A percentile compares a stretch with the other conserved stretches of the same genome.
Conservation (phyloP, 2,888 invertebrate species). For the Pyrocoelia pectoralis region DNA sequence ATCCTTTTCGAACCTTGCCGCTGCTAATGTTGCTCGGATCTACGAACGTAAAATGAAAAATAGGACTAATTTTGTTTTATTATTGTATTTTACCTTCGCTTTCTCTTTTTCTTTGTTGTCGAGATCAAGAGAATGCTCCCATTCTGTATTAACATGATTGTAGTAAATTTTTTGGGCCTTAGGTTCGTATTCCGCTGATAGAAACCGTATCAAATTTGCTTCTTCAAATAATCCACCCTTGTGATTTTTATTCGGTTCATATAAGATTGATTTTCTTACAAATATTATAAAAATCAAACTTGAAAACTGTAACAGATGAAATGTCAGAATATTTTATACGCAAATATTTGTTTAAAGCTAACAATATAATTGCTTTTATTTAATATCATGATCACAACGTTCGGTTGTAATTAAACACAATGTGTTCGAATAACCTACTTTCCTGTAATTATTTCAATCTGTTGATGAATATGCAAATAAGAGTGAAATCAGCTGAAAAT, state of each 20-base stretch:
- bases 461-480: too few species aligned
- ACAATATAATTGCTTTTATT: too few species aligned
- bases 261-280: too few species aligned
- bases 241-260: neutral
- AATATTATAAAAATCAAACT: too few species aligned
- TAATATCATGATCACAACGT: too few species aligned
- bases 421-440: too few species aligned
- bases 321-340: too few species aligned
- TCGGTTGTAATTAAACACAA: too few species aligned
- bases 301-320: too few species aligned
- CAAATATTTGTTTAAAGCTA: too few species aligned
- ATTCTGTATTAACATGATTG: conserved; percentile 53
- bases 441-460: too few species aligned
- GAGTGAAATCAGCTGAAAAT: too few species aligned
- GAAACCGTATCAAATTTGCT: conserved; percentile 37
- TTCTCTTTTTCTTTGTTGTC: conserved; percentile 47
- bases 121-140: conserved; percentile 56
- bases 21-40: conserved; percentile 47
- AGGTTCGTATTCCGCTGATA: conserved; percentile 47
- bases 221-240: conserved; percentile 13
- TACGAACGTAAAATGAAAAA: conserved; percentile 26
- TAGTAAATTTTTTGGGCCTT: conserved; percentile 51
- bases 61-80: conserved; percentile 23
- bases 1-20: conserved; percentile 55
- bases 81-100: conserved; percentile 41